Percentiles rank a stretch among this genome's conserved stretches.
These are phyloP conservation scores for Orthochromis malagaraziensis DNA, from an alignment of 2,113 vertebrate genomes.

Conservation along the genomic window DNA sequence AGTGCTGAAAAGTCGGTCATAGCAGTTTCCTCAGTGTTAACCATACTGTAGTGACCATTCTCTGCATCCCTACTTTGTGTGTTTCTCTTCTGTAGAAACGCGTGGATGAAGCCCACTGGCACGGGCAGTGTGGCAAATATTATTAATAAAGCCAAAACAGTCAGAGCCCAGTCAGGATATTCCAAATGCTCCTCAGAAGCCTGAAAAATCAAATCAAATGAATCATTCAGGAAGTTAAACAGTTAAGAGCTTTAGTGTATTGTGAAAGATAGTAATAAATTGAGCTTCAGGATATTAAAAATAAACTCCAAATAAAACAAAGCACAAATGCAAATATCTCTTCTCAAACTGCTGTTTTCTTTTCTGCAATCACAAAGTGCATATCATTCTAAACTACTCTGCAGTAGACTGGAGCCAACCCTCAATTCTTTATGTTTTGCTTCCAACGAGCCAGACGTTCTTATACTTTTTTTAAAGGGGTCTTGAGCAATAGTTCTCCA, in stretches of 20 bases:
- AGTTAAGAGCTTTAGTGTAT: background rate
- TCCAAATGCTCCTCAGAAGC: constrained; percentile 61
- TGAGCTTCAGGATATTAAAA: background rate
- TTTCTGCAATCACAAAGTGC: background rate
- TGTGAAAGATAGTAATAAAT: background rate
- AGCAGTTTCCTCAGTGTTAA: constrained; percentile 39
- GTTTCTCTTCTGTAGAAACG: constrained; percentile 6
- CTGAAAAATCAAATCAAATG: constrained; percentile 29
- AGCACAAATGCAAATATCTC: background rate
- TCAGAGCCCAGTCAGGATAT: constrained; percentile 76
- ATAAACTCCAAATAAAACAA: background rate
- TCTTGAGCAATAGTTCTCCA: background rate
- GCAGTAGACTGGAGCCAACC: background rate
- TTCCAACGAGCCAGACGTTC: background rate
- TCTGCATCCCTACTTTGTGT: background rate
- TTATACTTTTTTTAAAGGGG: background rate
- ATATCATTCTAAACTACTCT: background rate
- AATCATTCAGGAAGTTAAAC: background rate
- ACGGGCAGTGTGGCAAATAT: constrained; percentile 69
- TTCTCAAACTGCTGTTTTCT: background rate
- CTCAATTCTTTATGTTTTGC: background rate
- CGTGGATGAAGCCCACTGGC: constrained; percentile 56
- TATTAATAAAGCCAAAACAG: constrained; percentile 68
- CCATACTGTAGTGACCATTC: constrained; percentile 27
- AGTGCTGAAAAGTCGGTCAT: constrained; percentile 20